phyloP scores from a whole-genome alignment of 2,797 vertebrate species.

The Danio jaintianensis region DNA sequence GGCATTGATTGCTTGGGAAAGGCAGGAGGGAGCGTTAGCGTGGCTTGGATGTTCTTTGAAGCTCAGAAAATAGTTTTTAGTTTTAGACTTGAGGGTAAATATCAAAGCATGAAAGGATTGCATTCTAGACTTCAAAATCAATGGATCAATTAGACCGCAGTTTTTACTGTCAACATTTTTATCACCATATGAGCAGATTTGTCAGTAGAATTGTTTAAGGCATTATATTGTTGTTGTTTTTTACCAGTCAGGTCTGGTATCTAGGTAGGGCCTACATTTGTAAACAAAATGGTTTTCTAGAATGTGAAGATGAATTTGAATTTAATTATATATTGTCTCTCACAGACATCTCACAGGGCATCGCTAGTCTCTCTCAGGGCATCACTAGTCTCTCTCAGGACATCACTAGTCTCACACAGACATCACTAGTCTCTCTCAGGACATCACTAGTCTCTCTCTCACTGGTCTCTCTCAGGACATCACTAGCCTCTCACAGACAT shows the following conservation, averaged over 20 bases:
- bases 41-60: slow-evolving; percentile 24
- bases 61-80: background rate
- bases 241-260: background rate
- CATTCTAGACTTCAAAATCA: slow-evolving; percentile 4
- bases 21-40: slow-evolving; percentile 12
- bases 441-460: too few species aligned
- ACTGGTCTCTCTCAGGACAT: too few species aligned
- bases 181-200: slow-evolving; percentile 24
- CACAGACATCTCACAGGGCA: too few species aligned
- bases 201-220: slow-evolving; percentile 2
- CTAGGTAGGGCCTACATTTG: too few species aligned
- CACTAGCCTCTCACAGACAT: too few species aligned
- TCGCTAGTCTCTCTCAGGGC: too few species aligned
- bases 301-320: too few species aligned
- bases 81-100: slow-evolving; percentile 8
- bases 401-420: too few species aligned
- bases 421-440: too few species aligned
- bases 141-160: background rate
- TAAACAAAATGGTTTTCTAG: too few species aligned
- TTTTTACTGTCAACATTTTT: slow-evolving; percentile 18
- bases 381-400: too few species aligned
- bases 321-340: too few species aligned
- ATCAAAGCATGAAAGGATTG: slow-evolving; percentile 22
- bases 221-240: background rate
- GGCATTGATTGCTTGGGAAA: slow-evolving; percentile 33